Evolutionary conservation across 2,797 vertebrate species (phyloP).

Genomic region (Nannoperca australis): DNA sequence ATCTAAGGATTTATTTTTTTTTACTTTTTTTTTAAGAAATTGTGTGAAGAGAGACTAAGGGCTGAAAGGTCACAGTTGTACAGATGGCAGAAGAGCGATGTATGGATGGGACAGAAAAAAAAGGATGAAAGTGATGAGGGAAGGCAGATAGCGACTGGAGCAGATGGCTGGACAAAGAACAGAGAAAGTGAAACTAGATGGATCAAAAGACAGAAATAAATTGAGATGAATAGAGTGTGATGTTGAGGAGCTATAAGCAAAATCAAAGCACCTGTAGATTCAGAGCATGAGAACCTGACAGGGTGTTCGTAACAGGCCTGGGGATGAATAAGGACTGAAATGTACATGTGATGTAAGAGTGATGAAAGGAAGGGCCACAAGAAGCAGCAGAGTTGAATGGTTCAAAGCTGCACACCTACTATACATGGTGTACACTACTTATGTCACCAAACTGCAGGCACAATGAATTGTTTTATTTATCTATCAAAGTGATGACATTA

Average conservation of each 20-base stretch:
- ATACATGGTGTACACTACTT: background rate
- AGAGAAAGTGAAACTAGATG: constrained; percentile 6
- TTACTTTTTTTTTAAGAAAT: background rate
- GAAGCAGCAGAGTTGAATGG: background rate
- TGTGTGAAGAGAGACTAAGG: constrained; percentile 7
- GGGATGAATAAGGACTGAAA: constrained; percentile 33
- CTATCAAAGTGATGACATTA: background rate
- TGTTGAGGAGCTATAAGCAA: constrained; percentile 3
- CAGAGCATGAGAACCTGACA: constrained; percentile 18
- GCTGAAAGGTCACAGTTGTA: constrained; percentile 39
- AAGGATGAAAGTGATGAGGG: background rate
- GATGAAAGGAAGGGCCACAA: constrained; percentile 36
- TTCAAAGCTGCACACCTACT: constrained; percentile 10
- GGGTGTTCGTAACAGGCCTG: constrained; percentile 12
- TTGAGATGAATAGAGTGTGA: constrained; percentile 6
- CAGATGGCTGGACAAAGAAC: constrained; percentile 44
- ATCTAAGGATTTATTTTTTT: background rate
- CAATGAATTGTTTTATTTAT: background rate
- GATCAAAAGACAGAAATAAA: background rate
- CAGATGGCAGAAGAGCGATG: constrained; percentile 51
- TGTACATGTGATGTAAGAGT: constrained; percentile 25
- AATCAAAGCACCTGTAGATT: constrained; percentile 49
- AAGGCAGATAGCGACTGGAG: constrained; percentile 15
- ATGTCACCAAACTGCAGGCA: background rate
- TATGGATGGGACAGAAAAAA: constrained; percentile 9